Conservation (phyloP, 2,113 vertebrate genomes). For the Isichthys henryi region DNA sequence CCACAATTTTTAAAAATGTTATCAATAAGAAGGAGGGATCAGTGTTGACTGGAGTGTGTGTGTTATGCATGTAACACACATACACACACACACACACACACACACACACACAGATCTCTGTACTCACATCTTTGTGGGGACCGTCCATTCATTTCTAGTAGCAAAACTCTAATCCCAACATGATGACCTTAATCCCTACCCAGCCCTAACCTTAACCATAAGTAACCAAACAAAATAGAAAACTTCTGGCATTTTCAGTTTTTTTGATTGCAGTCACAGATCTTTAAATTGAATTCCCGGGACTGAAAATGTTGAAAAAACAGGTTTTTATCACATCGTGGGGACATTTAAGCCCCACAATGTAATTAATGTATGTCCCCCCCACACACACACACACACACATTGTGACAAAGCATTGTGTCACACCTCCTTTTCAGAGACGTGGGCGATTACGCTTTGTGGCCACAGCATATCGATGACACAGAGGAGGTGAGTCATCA, state of each 20-base stretch:
- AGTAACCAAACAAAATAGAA: too few species aligned
- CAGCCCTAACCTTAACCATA: too few species aligned
- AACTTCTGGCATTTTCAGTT: too few species aligned
- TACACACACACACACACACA: background rate
- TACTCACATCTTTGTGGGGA: background rate
- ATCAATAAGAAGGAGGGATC: background rate
- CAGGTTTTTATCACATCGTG: too few species aligned
- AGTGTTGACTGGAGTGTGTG: background rate
- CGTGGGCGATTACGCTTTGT: conserved; percentile 5
- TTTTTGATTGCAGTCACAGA: too few species aligned
- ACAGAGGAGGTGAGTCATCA: conserved; percentile 44
- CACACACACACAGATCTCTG: background rate
- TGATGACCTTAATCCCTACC: too few species aligned
- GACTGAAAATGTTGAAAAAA: too few species aligned
- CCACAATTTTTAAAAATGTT: background rate
- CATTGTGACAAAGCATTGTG: background rate
- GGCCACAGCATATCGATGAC: conserved; percentile 35
- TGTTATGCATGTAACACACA: background rate
- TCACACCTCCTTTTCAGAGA: conserved; percentile 10
- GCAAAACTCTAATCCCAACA: too few species aligned
- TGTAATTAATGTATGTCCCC: too few species aligned
- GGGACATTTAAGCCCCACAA: too few species aligned
- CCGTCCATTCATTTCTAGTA: background rate
- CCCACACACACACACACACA: background rate
- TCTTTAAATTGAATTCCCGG: too few species aligned